phyloP scores from a whole-genome alignment of 2,797 vertebrate genomes.

The Neopelma chrysocephalum region DNA sequence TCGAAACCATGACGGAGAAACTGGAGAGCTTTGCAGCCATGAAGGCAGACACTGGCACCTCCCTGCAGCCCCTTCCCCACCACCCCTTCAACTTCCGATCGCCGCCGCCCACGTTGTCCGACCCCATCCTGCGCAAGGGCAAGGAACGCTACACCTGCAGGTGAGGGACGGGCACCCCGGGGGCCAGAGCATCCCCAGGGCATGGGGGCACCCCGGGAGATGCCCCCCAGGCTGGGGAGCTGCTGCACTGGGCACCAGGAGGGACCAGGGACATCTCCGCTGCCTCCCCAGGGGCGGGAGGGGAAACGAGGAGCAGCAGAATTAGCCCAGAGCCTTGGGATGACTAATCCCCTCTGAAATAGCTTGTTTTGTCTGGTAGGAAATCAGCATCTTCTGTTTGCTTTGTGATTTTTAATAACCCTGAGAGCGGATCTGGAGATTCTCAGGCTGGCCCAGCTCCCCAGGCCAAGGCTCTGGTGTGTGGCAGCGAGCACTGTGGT shows the following conservation, averaged over 20 bases:
- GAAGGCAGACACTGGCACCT: conserved; percentile 86
- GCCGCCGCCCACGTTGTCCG: conserved; percentile 92
- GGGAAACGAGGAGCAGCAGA: not conserved
- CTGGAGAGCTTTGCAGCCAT: conserved; percentile 93
- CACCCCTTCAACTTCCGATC: conserved; percentile 96
- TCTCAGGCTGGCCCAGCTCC: conserved; percentile 2
- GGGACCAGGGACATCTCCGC: accelerated
- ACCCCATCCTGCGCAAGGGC: conserved; percentile 98
- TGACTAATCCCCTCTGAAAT: conserved; percentile 57
- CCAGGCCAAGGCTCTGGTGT: not conserved
- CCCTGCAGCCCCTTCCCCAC: conserved; percentile 92
- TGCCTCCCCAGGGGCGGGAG: not conserved
- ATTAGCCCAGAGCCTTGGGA: not conserved
- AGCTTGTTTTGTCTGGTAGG: conserved; percentile 65
- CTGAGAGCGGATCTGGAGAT: conserved; percentile 48
- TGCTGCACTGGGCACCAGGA: accelerated
- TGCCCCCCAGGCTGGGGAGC: not conserved
- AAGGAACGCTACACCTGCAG: conserved; percentile 99
- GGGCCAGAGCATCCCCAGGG: accelerated
- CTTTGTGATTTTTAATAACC: conserved; percentile 56
- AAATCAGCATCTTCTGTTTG: conserved; percentile 50
- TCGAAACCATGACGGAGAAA: conserved; percentile 98
- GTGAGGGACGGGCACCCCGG: conserved; percentile 52
- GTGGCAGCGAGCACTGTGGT: accelerated
- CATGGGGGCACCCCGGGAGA: not conserved